Evolutionary conservation across 2,888 invertebrate species (phyloP), one percentile per base, ranked within the genome.

Genomic region (Loripinus fragilis): DNA sequence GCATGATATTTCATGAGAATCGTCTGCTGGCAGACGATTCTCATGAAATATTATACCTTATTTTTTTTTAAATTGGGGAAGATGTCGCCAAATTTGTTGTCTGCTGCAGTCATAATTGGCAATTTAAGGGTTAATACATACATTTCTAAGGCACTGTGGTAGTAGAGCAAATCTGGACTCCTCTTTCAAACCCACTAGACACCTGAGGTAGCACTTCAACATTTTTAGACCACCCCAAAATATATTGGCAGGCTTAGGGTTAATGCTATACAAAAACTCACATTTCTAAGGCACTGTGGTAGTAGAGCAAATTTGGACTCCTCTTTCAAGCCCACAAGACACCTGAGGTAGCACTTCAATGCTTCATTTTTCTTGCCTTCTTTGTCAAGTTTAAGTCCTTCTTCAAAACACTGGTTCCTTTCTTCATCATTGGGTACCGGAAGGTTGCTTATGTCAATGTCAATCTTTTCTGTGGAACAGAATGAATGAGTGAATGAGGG

Each of bases 131-230:
- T n/a, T n/a, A n/a, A n/a, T n/a, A 84, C 91, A 87, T 79, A 91
- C 92, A 85, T 90, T 90, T 80, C 91, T 87, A 15, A 92, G 86
- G 70, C 92, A 92, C 79, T 92, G 91, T 42, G 92, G 92, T 60
- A 92, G 79, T 23, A 89, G 86, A 7, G 87, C 78, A 81, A 92
- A 92, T 30, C 81, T 81, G 23, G 87, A 87, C 60, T 87, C 79
- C 23, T 85, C 82, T 50, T 86, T 85, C 15, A 92, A 83, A 20
- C 90, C 90, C 7, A 83, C 85, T 42, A 92, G 77, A 81, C 92
- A 91, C 48, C 82, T 87, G 38, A 91, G 81, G 86, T 90, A 92
- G 76, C 90, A 90, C 74, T 88, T 90, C 42, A 92, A 81, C 28
- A 92, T 91, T 20, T 78, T 69, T n/a, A n/a, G n/a, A n/a, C n/a